Percentiles rank a stretch among this genome's conserved stretches.
Evolutionary conservation across 2,113 vertebrate genomes (phyloP).

Genomic region (Manacus vitellinus): DNA sequence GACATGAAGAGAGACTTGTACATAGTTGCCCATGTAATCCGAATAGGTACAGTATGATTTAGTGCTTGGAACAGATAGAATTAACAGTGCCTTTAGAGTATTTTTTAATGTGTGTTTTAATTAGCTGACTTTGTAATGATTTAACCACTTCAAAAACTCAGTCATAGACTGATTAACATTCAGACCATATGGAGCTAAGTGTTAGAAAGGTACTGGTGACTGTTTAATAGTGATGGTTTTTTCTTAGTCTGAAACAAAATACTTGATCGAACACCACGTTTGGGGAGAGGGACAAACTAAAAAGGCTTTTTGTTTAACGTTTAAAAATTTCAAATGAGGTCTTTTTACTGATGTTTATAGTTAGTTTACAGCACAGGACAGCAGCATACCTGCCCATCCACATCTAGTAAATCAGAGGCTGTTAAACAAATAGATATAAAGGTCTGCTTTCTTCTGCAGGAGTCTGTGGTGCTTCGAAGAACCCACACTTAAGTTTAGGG

Average conservation of each 20-base stretch:
- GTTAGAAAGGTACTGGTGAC: neutral
- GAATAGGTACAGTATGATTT: conserved; percentile 84
- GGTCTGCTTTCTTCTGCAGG: neutral
- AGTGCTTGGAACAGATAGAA: neutral
- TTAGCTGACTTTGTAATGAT: neutral
- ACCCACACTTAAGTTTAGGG: neutral
- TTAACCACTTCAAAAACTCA: neutral
- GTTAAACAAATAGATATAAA: neutral
- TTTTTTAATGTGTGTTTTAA: neutral
- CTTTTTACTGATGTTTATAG: neutral
- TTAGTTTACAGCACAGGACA: neutral
- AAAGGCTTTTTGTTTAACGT: neutral
- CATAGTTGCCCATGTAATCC: conserved; percentile 92
- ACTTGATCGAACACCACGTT: neutral
- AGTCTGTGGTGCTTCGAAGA: neutral
- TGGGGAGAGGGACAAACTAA: neutral
- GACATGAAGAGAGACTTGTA: conserved; percentile 96
- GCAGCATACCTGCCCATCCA: neutral
- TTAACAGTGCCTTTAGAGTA: neutral
- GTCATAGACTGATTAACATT: neutral
- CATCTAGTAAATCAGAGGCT: neutral
- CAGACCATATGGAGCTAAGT: neutral
- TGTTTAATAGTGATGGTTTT: neutral
- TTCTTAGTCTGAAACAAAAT: neutral
- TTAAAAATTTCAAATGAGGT: neutral